These are phyloP conservation scores for Brevipalpus yothersi DNA, from an alignment of 1,140 invertebrate species.

Conservation along the genomic window DNA sequence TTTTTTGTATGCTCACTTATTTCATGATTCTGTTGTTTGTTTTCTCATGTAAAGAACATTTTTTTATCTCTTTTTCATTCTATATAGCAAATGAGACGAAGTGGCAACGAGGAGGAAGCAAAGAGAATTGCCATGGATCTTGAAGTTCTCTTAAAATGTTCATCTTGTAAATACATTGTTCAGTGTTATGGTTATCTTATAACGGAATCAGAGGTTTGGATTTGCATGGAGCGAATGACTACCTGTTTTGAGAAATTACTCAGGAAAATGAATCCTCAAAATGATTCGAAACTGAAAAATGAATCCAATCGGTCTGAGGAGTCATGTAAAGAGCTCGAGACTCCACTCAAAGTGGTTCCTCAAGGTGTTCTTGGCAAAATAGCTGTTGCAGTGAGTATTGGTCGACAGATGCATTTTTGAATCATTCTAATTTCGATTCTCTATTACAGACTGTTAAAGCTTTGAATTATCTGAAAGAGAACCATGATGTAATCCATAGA, in stretches of 20 bases:
- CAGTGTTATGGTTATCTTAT: slow-evolving; percentile 91
- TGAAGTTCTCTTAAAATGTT: slow-evolving; percentile 83
- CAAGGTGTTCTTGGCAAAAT: slow-evolving; percentile 89
- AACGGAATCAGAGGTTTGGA: slow-evolving; percentile 68
- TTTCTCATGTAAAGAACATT: too few species aligned
- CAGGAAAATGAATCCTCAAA: slow-evolving; percentile 38
- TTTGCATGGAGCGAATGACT: slow-evolving; percentile 98
- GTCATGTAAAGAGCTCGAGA: not conserved
- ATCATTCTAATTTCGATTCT: not conserved
- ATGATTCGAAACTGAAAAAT: not conserved
- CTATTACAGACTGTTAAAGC: slow-evolving; percentile 55
- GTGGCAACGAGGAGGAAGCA: slow-evolving; percentile 84
- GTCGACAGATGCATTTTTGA: not conserved
- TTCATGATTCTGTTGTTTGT: too few species aligned
- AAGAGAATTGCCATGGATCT: slow-evolving; percentile 96
- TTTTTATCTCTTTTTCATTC: not conserved
- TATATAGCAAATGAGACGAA: slow-evolving; percentile 76
- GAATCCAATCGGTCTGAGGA: too few species aligned
- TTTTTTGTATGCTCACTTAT: too few species aligned
- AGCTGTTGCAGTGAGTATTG: slow-evolving; percentile 55
- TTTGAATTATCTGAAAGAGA: slow-evolving; percentile 71
- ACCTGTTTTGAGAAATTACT: slow-evolving; percentile 92
- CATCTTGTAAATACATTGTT: slow-evolving; percentile 90
- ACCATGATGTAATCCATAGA: slow-evolving; percentile 81
- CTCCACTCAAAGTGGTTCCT: slow-evolving; percentile 53